Base-by-base conservation (phyloP, 2,888 invertebrate genomes). In the Lamproptera curius region DNA sequence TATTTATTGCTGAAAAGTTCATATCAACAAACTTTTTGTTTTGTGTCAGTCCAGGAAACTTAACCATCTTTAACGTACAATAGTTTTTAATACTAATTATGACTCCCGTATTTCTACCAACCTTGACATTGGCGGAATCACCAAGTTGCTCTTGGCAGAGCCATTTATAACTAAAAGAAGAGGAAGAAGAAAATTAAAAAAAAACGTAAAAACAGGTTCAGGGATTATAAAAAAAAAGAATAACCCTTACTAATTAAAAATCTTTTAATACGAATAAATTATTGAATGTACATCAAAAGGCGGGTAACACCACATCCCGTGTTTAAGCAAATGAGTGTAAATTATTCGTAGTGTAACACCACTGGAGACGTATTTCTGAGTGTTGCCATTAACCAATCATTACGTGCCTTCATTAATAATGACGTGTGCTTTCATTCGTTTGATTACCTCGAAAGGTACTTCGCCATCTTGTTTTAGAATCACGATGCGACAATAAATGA, bases 381-480 rank as follows among this genome's bases (percentile, higher is more conserved):
- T 16, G 44, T 16, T 48, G 55, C 54, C 45, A 41, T 58, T 55
- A 60, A 42, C 46, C 46, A 62, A 55, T 52, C 62, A 48, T 52
- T 56, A 53, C 62, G 61, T 62, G 62, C 53, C 34, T 28, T 53
- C 54, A 57, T 61, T 61, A 61, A 43, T 52, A n/a, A 52, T 54
- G 44, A 40, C 15, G 40, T 20, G 49, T 41, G 50, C 53, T 52
- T 55, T 56, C 56, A 51, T 50, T 58, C 52, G 54, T 55, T 56
- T 46, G 54, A 55, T 61, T 55, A 55, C 46, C 53, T 57, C 50
- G 54, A 58, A 58, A 50, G 52, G 43, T 42, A 55, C 53, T 50
- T 53, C 35, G 16, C 16, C 52, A 46, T 39, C 40, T 46, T 43
- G 49, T 44, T 42, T 41, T 42, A 43, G 20, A 53, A 50, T 54